Percentiles rank a stretch among this genome's conserved stretches.
Evolutionary conservation across 2,888 invertebrate genomes (phyloP).

Genomic region (Ypsolopha sequella): DNA sequence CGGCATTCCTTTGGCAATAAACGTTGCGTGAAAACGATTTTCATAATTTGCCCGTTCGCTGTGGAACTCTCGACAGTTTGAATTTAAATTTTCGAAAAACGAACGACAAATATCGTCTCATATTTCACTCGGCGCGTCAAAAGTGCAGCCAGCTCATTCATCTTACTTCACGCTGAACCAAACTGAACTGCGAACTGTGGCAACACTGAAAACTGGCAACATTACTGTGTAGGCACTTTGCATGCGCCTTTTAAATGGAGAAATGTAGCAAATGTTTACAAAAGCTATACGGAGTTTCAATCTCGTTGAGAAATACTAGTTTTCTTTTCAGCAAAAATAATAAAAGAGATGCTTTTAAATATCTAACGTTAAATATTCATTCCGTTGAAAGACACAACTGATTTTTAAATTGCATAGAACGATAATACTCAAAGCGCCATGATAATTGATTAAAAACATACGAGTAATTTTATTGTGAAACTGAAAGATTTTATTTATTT

Average conservation of each 20-base stretch:
- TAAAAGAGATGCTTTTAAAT: too few relatives aligned
- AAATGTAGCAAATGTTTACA: background rate
- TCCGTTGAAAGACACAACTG: too few relatives aligned
- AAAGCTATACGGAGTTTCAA: background rate
- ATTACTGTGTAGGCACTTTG: background rate
- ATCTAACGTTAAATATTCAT: too few relatives aligned
- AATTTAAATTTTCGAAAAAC: conserved; percentile 6
- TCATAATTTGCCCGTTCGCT: conserved; percentile 6
- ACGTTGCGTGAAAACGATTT: background rate
- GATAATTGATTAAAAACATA: too few relatives aligned
- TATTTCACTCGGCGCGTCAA: conserved; percentile 14
- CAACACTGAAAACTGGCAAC: background rate
- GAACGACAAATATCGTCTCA: conserved; percentile 11
- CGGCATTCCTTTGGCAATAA: too few relatives aligned
- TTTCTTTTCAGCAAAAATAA: too few relatives aligned
- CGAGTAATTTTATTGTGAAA: too few relatives aligned
- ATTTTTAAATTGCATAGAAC: too few relatives aligned
- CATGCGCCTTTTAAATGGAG: background rate
- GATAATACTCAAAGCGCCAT: too few relatives aligned
- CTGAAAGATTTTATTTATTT: too few relatives aligned
- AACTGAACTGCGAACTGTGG: conserved; percentile 9
- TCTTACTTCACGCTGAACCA: conserved; percentile 15
- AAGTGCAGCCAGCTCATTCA: conserved; percentile 16
- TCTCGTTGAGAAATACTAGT: too few relatives aligned
- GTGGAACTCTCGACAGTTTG: background rate